Evolutionary conservation across 2,888 invertebrate genomes (phyloP).

Genomic region (Masnerella sp.): DNA sequence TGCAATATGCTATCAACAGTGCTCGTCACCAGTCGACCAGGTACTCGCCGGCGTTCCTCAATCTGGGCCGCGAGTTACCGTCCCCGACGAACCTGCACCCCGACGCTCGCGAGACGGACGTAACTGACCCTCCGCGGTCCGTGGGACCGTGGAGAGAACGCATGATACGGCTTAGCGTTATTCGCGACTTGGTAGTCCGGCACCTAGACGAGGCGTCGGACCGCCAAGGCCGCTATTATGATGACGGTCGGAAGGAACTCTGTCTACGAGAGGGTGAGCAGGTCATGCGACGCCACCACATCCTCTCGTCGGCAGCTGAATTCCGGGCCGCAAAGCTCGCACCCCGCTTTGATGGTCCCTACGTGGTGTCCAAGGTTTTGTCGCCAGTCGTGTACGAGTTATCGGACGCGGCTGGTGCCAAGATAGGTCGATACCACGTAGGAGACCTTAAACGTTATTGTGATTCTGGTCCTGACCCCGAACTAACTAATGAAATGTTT

Average conservation of each 20-base stretch:
- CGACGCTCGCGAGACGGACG: too few species aligned
- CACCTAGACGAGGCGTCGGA: conserved; percentile 6
- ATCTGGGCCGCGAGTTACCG: conserved; percentile 17
- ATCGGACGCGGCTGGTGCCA: background rate
- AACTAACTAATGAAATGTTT: too few species aligned
- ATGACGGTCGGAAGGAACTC: conserved; percentile 5
- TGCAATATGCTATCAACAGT: conserved; percentile 43
- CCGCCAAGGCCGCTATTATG: conserved; percentile 26
- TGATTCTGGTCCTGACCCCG: too few species aligned
- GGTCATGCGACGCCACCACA: conserved; percentile 11
- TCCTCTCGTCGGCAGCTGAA: conserved; percentile 14
- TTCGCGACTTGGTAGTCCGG: conserved; percentile 8
- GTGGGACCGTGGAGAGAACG: conserved; percentile 21
- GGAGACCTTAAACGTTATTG: background rate
- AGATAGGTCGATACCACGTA: too few species aligned
- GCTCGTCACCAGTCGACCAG: conserved; percentile 30
- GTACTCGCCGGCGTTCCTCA: conserved; percentile 24
- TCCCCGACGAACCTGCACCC: too few species aligned
- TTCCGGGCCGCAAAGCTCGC: conserved; percentile 8
- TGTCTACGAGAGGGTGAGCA: conserved; percentile 17
- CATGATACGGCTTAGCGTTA: conserved; percentile 1
- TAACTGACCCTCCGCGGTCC: too few species aligned
- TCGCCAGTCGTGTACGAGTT: conserved; percentile 6
- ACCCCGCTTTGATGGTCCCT: background rate
- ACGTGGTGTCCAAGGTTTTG: background rate